Evolutionary conservation across 2,888 invertebrate genomes (phyloP).

Genomic region (Hyposoter dolosus): DNA sequence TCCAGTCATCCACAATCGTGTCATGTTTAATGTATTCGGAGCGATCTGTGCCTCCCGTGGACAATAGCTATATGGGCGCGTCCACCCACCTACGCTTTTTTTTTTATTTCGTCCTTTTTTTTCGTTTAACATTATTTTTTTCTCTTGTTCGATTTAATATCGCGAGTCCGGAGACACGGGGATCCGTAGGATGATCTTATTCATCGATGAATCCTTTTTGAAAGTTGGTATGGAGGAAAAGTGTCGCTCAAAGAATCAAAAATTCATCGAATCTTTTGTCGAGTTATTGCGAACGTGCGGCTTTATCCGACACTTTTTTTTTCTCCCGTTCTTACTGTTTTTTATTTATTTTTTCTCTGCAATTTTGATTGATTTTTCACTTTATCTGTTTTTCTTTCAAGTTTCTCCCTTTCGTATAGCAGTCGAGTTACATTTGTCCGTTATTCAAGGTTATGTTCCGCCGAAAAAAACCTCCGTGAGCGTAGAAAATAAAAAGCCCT

Average conservation of each 20-base stretch:
- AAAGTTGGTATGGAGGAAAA: not conserved
- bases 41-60: slow-evolving; percentile 72
- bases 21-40: slow-evolving; percentile 80
- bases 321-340: not conserved
- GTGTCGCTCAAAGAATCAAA: not conserved
- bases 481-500: slow-evolving; percentile 21
- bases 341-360: not conserved
- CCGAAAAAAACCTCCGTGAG: slow-evolving; percentile 33
- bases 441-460: slow-evolving; percentile 22
- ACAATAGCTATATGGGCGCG: slow-evolving; percentile 79
- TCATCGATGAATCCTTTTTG: not conserved
- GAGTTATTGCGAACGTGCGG: not conserved
- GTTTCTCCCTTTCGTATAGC: not conserved
- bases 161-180: slow-evolving; percentile 77
- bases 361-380: not conserved
- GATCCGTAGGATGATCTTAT: slow-evolving; percentile 7
- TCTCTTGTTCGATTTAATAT: slow-evolving; percentile 69
- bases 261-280: not conserved
- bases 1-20: slow-evolving; percentile 76
- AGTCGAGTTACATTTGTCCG: not conserved
- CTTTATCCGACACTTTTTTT: not conserved
- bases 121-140: slow-evolving; percentile 45
- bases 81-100: slow-evolving; percentile 74
- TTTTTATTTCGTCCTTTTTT: slow-evolving; percentile 46
- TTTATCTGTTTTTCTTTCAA: not conserved